Base-by-base conservation (phyloP, 1,140 invertebrate genomes). In the Sitodiplosis mosellana region DNA sequence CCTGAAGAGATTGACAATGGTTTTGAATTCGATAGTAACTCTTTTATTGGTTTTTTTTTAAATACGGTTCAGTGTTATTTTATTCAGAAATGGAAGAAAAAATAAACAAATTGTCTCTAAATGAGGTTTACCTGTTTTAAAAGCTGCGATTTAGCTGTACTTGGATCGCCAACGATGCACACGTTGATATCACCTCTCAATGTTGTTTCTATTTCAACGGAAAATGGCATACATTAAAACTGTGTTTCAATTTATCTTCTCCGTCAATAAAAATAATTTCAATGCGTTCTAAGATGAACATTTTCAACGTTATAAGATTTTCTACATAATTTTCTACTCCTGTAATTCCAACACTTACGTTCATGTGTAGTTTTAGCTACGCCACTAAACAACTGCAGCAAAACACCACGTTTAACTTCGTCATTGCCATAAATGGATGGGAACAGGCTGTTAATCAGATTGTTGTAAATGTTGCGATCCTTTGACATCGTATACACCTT, bases 401-500 rank as follows among this genome's bases (percentile, higher is more conserved):
- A 69, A 48, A 99, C 82, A 1, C 87, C 96, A 51, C 87, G 74
- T 62, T 99, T 99, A 0, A 99, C 86, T 67, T 99, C 93, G 53
- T 97, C 94, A 66, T 92, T 96, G 41, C 95, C 96, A 62, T 98
- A 92, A 59, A 99, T 89, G 12, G 92, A 87, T 1, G 96, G 93
- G 59, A 99, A 99, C 7, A 99, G 70, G 59, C 89, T 92, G 19
- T 76, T 75, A 15, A 90, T 88, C 10, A 99, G 69, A 66, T 99
- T 97, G 33, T 83, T 72, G 60, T 93, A 95, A 0, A 99, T 66
- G 67, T 92, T 87, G 53, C 81, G 81, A 59, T 99, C 95, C 49
- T 82, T 75, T 41, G 83, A 91, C 95, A 99, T 99, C 55, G 94
- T 85, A 58, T 94, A 96, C 44, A 99, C 82, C 66, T 83, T 89